phyloP scores from a whole-genome alignment of 2,888 invertebrate species.

The Trichopoda pennipes region DNA sequence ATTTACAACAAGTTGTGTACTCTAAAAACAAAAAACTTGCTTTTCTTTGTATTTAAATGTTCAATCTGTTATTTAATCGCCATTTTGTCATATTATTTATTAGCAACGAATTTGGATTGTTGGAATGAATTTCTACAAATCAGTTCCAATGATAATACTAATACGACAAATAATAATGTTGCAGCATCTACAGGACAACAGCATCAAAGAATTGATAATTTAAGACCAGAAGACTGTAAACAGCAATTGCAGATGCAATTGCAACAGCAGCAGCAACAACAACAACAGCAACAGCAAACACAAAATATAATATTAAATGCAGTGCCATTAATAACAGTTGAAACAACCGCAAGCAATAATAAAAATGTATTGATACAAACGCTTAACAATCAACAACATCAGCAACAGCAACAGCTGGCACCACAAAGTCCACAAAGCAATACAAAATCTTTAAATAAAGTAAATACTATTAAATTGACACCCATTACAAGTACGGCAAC shows the following conservation, averaged over 20 bases:
- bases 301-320: conserved; percentile 77
- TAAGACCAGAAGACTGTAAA: conserved; percentile 69
- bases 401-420: conserved; percentile 42
- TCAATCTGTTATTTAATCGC: conserved; percentile 14
- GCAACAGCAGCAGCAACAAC: conserved; percentile 68
- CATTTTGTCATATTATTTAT: conserved; percentile 43
- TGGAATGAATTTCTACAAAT: conserved; percentile 79
- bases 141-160: conserved; percentile 72
- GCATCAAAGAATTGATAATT: conserved; percentile 69
- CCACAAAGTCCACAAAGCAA: conserved; percentile 56
- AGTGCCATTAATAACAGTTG: conserved; percentile 79
- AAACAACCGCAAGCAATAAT: conserved; percentile 77
- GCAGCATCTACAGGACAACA: conserved; percentile 63
- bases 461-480: conserved; percentile 64
- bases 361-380: conserved; percentile 74
- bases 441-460: conserved; percentile 60
- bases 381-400: conserved; percentile 43
- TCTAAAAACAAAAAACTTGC: conserved; percentile 36
- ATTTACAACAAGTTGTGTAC: too few species aligned
- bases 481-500: conserved; percentile 73
- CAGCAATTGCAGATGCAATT: conserved; percentile 71
- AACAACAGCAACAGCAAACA: conserved; percentile 69
- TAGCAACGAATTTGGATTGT: conserved; percentile 79
- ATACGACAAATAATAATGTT: conserved; percentile 59
- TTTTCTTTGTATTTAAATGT: conserved; percentile 29